Evolutionary conservation across 2,113 vertebrate genomes (phyloP), one percentile per base, ranked within the genome.

Genomic region (Ivindomyrus marchei): DNA sequence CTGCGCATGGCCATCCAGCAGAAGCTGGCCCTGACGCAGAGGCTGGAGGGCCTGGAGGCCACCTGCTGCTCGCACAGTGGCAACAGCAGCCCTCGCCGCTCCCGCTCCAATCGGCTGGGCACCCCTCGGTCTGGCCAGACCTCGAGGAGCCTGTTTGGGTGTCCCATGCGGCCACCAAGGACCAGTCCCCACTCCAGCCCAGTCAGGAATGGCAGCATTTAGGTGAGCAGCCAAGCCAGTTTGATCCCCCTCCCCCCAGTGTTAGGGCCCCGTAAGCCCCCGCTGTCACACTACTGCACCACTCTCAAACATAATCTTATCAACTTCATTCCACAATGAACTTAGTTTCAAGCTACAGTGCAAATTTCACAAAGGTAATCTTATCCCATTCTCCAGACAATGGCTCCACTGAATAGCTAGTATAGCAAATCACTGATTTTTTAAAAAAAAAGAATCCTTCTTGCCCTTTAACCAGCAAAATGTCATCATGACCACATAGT

Each of bases 1-100:
- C 94, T 97, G 88, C 96, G 96, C 46, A 96, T 97, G 96, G 96
- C 96, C 90, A 97, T 96, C 90, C 96, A 96, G 94, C 96, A 97
- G 93, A 97, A 97, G 88, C 83, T 97, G 91, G 96, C 96, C 31
- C 94, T 97, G 0, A 97, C 96, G 15, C 96, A 96, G 91, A 94
- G 95, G 4, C 62, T 97, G 91, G 96, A 97, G 93, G 95, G 95
- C 85, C 92, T 97, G 91, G 96, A 96, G 92, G 93, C 96, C 0
- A 98, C 98, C 70, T 92, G 97, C 0, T 93, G 92, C 19, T 92
- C 94, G 27, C 93, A 94, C 93, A 95, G 95, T 91, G 89, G 95
- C 17, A 94, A 93, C 92, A 92, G 93, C 93, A 96, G 96, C 90
- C 95, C 95, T 7, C 95, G 94, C 0, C 95, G 94, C 86, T 94